Evolutionary conservation across 2,888 invertebrate genomes (phyloP).

Genomic region (Griposia aprilina): DNA sequence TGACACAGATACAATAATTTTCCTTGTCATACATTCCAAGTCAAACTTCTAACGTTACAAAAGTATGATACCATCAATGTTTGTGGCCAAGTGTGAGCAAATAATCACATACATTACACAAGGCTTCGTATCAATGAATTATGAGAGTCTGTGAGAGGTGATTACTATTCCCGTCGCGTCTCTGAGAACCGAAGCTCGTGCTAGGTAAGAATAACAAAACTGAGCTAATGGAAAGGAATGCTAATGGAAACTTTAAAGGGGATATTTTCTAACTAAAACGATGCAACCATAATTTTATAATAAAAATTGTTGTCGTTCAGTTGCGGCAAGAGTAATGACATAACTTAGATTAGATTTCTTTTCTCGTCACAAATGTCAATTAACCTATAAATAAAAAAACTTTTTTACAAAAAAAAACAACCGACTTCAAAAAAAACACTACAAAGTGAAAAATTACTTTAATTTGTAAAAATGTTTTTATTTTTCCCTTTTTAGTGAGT

Average conservation of each 20-base stretch:
- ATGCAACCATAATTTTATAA: not conserved
- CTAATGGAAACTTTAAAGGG: not conserved
- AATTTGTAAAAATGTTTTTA: no score
- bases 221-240: not conserved
- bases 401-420: no score
- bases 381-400: constrained; percentile 1
- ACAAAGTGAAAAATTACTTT: no score
- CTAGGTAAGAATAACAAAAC: not conserved
- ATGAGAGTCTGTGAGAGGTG: not conserved
- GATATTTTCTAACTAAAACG: not conserved
- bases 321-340: not conserved
- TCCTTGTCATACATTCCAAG: not conserved
- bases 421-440: no score
- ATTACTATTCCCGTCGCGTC: constrained; percentile 3
- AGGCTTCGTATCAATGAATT: not conserved
- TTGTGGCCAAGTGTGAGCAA: not conserved
- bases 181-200: not conserved
- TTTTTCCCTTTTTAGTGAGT: no score
- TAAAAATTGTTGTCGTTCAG: not conserved
- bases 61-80: not conserved
- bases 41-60: not conserved
- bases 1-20: not conserved
- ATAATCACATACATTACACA: not conserved
- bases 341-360: not conserved
- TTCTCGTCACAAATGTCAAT: not conserved